Percentiles rank a stretch among this genome's conserved stretches.
Evolutionary conservation across 2,113 vertebrate genomes (phyloP).

Genomic region (Prinia subflava): DNA sequence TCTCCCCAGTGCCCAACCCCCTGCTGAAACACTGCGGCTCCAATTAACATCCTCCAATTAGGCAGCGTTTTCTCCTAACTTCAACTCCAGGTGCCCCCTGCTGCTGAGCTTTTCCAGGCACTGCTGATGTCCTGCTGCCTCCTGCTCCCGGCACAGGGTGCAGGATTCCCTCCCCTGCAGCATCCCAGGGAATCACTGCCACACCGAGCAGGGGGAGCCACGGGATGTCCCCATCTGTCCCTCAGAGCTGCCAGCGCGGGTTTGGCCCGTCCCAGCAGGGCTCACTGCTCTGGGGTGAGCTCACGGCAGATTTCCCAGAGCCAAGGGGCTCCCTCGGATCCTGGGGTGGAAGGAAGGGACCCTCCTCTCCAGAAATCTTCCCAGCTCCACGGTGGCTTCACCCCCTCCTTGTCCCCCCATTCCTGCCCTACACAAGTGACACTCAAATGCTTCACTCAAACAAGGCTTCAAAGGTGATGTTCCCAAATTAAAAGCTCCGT

Average conservation of each 20-base stretch:
- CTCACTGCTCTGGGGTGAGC: rapidly evolving
- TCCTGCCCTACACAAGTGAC: not conserved
- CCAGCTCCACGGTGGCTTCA: not conserved
- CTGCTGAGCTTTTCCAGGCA: not conserved
- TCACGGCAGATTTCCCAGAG: not conserved
- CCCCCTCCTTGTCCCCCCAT: not conserved
- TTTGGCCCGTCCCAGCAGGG: not conserved
- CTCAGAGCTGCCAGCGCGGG: not conserved
- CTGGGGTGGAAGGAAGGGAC: not conserved
- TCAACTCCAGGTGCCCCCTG: not conserved
- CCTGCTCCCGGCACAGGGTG: not conserved
- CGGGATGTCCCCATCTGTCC: not conserved
- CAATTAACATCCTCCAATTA: not conserved
- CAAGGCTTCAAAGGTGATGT: rapidly evolving
- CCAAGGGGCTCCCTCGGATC: not conserved
- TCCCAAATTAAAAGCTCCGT: not conserved
- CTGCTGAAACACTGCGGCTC: not conserved
- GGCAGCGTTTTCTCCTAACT: not conserved
- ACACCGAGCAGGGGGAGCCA: not conserved
- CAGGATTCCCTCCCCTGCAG: not conserved
- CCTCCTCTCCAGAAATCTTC: not conserved
- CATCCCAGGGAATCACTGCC: not conserved
- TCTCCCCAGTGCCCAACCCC: not conserved
- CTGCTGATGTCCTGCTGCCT: not conserved
- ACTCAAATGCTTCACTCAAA: not conserved